phyloP scores from a whole-genome alignment of 1,140 invertebrate species.

The Danaus plexippus region DNA sequence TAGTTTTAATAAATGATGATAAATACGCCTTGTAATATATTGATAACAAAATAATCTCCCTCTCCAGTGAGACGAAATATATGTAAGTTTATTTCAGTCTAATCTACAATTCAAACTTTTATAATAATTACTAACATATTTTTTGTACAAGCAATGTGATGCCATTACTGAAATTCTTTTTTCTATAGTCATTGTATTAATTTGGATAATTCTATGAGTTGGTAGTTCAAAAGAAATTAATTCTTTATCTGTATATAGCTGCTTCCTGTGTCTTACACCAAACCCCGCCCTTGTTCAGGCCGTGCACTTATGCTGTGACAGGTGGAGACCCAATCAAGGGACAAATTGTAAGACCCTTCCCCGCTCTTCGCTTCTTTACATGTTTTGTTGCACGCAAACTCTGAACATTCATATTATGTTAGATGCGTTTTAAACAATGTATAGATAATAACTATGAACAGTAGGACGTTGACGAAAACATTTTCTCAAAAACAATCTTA shows the following conservation, averaged over 20 bases:
- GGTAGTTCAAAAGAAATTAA: too few relatives aligned
- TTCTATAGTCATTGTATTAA: slow-evolving; percentile 5
- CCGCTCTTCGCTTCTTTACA: slow-evolving; percentile 46
- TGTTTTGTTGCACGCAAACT: slow-evolving; percentile 15
- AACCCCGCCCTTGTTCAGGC: slow-evolving; percentile 37
- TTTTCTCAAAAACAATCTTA: too few relatives aligned
- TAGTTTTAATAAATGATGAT: too few relatives aligned
- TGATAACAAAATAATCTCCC: too few relatives aligned
- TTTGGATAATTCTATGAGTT: too few relatives aligned
- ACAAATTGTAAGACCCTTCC: slow-evolving; percentile 48
- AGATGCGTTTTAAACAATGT: not conserved
- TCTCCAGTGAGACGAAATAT: too few relatives aligned
- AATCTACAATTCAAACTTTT: too few relatives aligned
- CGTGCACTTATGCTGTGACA: slow-evolving; percentile 52
- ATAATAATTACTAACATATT: not conserved
- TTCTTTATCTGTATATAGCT: too few relatives aligned
- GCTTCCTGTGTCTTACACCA: slow-evolving; percentile 15
- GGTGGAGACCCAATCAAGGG: slow-evolving; percentile 59
- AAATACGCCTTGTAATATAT: too few relatives aligned
- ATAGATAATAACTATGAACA: too few relatives aligned
- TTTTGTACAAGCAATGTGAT: slow-evolving; percentile 22
- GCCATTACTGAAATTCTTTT: not conserved
- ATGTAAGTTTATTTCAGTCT: too few relatives aligned
- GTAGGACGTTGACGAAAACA: too few relatives aligned
- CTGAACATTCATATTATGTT: not conserved